Evolutionary conservation across 2,888 invertebrate genomes (phyloP).

Genomic region (Euplexia lucipara): DNA sequence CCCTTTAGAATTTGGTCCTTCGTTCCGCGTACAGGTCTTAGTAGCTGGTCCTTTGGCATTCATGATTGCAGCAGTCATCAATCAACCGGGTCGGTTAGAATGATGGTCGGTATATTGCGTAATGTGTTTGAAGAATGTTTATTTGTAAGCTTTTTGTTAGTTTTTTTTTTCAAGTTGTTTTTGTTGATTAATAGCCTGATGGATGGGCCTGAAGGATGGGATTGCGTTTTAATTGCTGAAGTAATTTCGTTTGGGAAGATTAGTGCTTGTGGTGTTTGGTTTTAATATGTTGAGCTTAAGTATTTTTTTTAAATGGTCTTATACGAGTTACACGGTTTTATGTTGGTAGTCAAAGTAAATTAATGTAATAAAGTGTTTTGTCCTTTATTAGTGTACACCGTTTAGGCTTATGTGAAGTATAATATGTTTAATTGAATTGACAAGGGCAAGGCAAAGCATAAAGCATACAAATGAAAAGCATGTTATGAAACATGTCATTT

Average conservation of each 20-base stretch:
- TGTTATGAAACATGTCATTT: too few relatives aligned
- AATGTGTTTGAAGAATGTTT: constrained; percentile 84
- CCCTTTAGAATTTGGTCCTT: constrained; percentile 58
- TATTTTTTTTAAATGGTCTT: too few relatives aligned
- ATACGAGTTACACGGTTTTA: too few relatives aligned
- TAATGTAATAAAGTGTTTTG: too few relatives aligned
- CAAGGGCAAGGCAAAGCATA: too few relatives aligned
- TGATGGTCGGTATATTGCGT: constrained; percentile 81
- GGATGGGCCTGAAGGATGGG: constrained; percentile 66
- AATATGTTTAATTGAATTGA: too few relatives aligned
- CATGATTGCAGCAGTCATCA: constrained; percentile 83
- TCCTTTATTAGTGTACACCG: too few relatives aligned
- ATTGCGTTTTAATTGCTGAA: constrained; percentile 65
- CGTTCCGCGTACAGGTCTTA: constrained; percentile 60
- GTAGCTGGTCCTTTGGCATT: constrained; percentile 72
- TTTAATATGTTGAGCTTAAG: background rate
- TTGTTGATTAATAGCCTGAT: constrained; percentile 81
- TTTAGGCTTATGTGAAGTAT: too few relatives aligned
- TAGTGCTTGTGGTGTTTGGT: background rate
- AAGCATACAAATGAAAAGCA: too few relatives aligned
- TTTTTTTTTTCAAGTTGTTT: constrained; percentile 75
- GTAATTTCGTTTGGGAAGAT: constrained; percentile 37
- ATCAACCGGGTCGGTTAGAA: constrained; percentile 81
- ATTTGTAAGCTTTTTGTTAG: constrained; percentile 77
- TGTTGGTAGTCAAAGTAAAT: too few relatives aligned